Evolutionary conservation across 2,888 invertebrate genomes (phyloP).

Genomic region (Orgyia antiqua): DNA sequence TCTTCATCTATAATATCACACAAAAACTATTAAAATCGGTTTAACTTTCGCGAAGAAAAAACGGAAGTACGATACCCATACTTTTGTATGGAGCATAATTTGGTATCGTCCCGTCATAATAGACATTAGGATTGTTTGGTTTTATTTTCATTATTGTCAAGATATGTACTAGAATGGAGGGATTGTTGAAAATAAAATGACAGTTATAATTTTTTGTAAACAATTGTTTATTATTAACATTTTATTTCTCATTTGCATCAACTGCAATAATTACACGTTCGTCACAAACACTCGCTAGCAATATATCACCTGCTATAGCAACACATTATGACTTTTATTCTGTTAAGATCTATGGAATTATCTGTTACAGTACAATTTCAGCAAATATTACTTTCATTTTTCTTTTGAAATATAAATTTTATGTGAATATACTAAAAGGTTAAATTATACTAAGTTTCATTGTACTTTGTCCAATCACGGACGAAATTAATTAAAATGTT

Average conservation of each 20-base stretch:
- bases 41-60: too few relatives aligned
- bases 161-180: too few relatives aligned
- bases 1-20: too few relatives aligned
- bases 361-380: constrained; percentile 46
- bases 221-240: constrained; percentile 80
- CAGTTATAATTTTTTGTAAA: constrained; percentile 72
- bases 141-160: too few relatives aligned
- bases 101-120: too few relatives aligned
- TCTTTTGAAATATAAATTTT: constrained; percentile 59
- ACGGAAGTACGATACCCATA: too few relatives aligned
- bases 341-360: constrained; percentile 68
- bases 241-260: constrained; percentile 70
- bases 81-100: too few relatives aligned
- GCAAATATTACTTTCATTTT: constrained; percentile 68
- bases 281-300: constrained; percentile 62
- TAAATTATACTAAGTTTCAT: constrained; percentile 33
- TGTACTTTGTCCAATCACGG: constrained; percentile 43
- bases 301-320: constrained; percentile 58
- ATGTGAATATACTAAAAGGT: constrained; percentile 73
- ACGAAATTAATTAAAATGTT: constrained; percentile 41
- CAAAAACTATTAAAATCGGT: too few relatives aligned
- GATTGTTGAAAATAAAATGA: constrained; percentile 50
- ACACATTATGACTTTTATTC: constrained; percentile 70
- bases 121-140: too few relatives aligned
- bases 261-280: constrained; percentile 66